These are phyloP conservation scores for Drosophila ercepeae DNA, from an alignment of 1,140 invertebrate genomes.

Conservation along the genomic window DNA sequence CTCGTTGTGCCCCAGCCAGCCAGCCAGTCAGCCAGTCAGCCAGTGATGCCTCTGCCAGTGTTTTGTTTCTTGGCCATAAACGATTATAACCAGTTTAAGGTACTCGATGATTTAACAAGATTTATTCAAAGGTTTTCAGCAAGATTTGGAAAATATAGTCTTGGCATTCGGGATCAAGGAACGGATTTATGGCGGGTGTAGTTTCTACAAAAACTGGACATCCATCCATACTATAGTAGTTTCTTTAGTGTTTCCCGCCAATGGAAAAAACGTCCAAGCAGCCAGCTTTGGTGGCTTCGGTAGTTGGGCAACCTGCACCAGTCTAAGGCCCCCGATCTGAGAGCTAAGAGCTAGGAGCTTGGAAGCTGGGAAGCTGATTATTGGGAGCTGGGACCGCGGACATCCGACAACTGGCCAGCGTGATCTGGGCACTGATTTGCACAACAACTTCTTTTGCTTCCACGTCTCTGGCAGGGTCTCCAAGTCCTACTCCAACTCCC, in stretches of 20 bases:
- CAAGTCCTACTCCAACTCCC: neutral
- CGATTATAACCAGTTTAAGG: too few relatives aligned
- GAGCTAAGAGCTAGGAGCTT: neutral
- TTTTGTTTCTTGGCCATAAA: neutral
- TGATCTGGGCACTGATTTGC: conserved; percentile 17
- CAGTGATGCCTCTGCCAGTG: conserved; percentile 13
- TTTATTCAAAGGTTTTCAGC: too few relatives aligned
- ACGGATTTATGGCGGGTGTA: neutral
- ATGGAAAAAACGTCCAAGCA: neutral
- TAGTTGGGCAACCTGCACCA: conserved; percentile 24
- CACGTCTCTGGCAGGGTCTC: neutral
- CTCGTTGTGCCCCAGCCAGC: conserved; percentile 8
- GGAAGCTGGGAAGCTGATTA: neutral
- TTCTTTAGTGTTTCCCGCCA: too few relatives aligned
- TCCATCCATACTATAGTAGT: neutral
- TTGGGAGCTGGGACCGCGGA: conserved; percentile 5
- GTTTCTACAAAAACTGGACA: neutral
- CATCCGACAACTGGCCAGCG: conserved; percentile 34
- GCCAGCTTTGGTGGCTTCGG: neutral
- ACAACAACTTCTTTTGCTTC: neutral
- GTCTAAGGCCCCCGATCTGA: neutral
- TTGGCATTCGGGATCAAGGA: too few relatives aligned
- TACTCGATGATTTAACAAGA: too few relatives aligned
- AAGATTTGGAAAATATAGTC: neutral
- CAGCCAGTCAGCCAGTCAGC: too few relatives aligned